phyloP scores from a whole-genome alignment of 2,888 invertebrate genomes.

The Microplitis deprimator region DNA sequence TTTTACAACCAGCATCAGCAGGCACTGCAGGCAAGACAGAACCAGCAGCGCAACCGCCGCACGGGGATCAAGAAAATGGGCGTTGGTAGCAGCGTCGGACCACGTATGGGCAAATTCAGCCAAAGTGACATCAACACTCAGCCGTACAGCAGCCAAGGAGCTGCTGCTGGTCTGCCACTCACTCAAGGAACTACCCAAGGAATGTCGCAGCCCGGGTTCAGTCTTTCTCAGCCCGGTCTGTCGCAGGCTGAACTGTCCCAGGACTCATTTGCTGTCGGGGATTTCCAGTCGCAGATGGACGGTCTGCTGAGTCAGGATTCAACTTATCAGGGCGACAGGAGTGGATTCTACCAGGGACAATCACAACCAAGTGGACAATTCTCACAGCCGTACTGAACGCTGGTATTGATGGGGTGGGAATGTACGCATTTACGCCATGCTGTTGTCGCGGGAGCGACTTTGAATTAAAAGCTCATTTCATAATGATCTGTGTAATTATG shows the following conservation, averaged over 20 bases:
- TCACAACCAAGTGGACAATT: conserved; percentile 75
- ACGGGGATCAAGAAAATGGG: conserved; percentile 55
- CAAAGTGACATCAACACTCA: conserved; percentile 84
- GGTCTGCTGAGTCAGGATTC: conserved; percentile 95
- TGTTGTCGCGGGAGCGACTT: conserved; percentile 71
- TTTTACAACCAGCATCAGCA: conserved; percentile 84
- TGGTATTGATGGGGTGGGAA: not conserved
- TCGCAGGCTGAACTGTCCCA: conserved; percentile 82
- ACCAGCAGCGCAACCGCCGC: conserved; percentile 66
- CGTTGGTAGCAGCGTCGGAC: conserved; percentile 59
- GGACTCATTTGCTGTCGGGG: conserved; percentile 86
- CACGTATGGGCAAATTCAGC: conserved; percentile 70
- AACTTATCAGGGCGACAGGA: conserved; percentile 82
- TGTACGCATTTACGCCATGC: conserved; percentile 68
- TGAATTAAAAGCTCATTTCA: conserved; percentile 66
- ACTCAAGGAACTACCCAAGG: conserved; percentile 75
- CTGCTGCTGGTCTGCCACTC: conserved; percentile 66
- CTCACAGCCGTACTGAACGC: conserved; percentile 79
- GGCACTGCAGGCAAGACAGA: conserved; percentile 76
- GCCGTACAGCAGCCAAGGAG: conserved; percentile 74
- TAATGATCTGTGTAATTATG: conserved; percentile 45
- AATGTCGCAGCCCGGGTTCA: conserved; percentile 82
- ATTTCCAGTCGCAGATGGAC: conserved; percentile 95
- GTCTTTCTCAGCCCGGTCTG: conserved; percentile 79
- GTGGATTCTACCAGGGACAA: conserved; percentile 75